Percentiles rank a stretch among this genome's conserved stretches.
Conservation (phyloP, 2,888 invertebrate species). For the Pyralis farinalis region DNA sequence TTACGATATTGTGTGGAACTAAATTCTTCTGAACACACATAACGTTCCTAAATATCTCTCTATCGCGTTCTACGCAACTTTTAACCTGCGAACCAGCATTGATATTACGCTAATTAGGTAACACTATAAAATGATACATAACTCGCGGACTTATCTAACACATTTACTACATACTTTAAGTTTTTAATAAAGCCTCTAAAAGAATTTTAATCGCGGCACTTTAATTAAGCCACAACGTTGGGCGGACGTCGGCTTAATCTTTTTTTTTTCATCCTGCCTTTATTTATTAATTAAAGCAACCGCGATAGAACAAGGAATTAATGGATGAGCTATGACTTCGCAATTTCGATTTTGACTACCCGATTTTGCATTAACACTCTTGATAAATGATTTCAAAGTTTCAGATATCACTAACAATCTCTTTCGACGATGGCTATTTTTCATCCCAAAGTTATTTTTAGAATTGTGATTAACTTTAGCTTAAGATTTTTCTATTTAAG, state of each 20-base stretch:
- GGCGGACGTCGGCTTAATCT: slow-evolving; percentile 32
- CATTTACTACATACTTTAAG: slow-evolving; percentile 19
- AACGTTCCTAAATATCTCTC: no score
- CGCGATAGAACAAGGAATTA: slow-evolving; percentile 38
- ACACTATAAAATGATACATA: not conserved
- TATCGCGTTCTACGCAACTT: no score
- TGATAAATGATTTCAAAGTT: slow-evolving; percentile 19
- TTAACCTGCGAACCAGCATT: no score
- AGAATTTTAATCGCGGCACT: slow-evolving; percentile 57
- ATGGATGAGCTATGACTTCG: slow-evolving; percentile 48
- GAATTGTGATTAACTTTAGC: no score
- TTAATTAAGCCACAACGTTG: slow-evolving; percentile 50
- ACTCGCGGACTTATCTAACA: slow-evolving; percentile 9
- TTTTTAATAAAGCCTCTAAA: slow-evolving; percentile 45
- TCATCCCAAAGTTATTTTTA: slow-evolving; percentile 1
- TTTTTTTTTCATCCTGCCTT: slow-evolving; percentile 45
- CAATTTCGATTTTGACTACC: slow-evolving; percentile 22
- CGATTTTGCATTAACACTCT: slow-evolving; percentile 20
- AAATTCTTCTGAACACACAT: no score
- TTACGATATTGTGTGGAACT: no score
- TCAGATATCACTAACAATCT: slow-evolving; percentile 8
- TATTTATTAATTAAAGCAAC: slow-evolving; percentile 61
- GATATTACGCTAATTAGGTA: no score
- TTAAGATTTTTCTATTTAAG: no score
- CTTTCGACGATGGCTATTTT: slow-evolving; percentile 4